Evolutionary conservation across 2,113 vertebrate species (phyloP).

Genomic region (Corynorhinus townsendii): DNA sequence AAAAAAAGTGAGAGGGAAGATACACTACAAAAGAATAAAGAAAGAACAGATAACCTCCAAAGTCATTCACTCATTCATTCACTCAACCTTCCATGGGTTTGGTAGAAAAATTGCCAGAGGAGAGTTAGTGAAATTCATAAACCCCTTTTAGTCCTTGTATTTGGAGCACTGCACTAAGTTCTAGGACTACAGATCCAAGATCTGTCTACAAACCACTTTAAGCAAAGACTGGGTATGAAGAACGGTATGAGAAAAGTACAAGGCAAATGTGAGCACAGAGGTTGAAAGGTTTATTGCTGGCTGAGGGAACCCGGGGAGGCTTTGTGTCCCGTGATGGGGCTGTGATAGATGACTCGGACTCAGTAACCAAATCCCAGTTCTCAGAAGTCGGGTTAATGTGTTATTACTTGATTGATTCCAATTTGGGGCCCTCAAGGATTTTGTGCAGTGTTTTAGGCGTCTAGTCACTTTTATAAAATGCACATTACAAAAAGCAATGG

Average conservation of each 20-base stretch:
- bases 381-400: neutral
- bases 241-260: neutral
- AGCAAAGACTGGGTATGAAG: neutral
- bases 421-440: neutral
- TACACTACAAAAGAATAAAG: neutral
- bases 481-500: neutral
- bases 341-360: neutral
- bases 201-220: neutral
- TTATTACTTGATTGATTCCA: neutral
- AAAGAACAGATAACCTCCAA: neutral
- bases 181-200: neutral
- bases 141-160: neutral
- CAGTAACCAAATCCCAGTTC: neutral
- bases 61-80: neutral
- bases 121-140: neutral
- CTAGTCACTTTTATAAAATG: conserved; percentile 3
- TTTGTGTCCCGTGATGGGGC: neutral
- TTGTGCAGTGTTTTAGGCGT: neutral
- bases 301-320: neutral
- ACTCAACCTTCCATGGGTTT: neutral
- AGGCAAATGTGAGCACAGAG: neutral
- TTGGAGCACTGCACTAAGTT: neutral
- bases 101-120: neutral
- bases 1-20: neutral
- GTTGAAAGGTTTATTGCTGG: neutral